Conservation (phyloP, 2,113 vertebrate genomes). For the Burhinus oedicnemus region DNA sequence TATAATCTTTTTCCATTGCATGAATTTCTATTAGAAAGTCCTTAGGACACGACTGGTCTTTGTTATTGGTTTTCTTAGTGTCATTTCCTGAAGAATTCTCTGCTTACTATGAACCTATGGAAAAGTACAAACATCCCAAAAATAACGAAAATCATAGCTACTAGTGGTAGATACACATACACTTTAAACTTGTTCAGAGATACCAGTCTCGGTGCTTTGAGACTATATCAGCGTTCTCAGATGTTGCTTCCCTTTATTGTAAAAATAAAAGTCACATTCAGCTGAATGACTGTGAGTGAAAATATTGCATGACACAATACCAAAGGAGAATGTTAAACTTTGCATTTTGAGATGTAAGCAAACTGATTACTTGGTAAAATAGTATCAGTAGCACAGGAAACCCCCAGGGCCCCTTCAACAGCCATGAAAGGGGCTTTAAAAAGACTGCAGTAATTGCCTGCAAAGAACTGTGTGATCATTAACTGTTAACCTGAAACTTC, state of each 20-base stretch:
- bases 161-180: background rate
- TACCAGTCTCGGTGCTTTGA: background rate
- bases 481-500: slow-evolving; percentile 63
- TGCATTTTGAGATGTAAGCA: slow-evolving; percentile 27
- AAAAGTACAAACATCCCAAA: background rate
- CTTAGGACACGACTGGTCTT: background rate
- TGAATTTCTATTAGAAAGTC: background rate
- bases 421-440: slow-evolving; percentile 23
- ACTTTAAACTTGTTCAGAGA: background rate
- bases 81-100: background rate
- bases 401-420: background rate
- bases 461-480: slow-evolving; percentile 49
- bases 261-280: background rate
- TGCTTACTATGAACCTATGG: background rate
- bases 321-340: background rate
- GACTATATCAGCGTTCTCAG: background rate
- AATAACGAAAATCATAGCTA: background rate
- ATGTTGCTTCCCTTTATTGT: background rate
- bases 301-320: background rate
- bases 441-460: slow-evolving; percentile 35
- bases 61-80: background rate
- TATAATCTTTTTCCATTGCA: background rate
- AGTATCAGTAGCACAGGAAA: background rate
- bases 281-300: background rate
- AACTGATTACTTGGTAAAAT: slow-evolving; percentile 7